Base-by-base conservation (phyloP, 2,797 vertebrate species). In the Gymnodraco acuticeps region DNA sequence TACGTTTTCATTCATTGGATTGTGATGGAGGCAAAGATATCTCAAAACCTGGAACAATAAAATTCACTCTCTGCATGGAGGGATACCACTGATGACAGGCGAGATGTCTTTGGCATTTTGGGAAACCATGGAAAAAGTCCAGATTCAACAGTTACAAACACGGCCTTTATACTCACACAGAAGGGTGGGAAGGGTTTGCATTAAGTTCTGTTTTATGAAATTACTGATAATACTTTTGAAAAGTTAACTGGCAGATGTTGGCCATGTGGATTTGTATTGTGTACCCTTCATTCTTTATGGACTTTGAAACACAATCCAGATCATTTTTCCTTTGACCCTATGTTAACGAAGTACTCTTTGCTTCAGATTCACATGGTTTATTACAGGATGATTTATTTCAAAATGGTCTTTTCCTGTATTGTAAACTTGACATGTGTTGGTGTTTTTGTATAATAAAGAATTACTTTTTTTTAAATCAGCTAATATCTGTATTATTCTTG, bases 401-500 rank as follows among this genome's bases (percentile, higher is more conserved):
- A 68, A 66, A 6, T 42, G 58, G 20, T 62, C 9, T 56, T 54
- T 80, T 76, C 55, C 62, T 72, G 17, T 73, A 16, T 64, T 86
- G 80, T 89, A 83, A 84, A 85, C 52, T 48, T 78, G 47, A 65
- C 50, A 70, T 45, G 20, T 80, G 61, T 74, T 41, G 33, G 43
- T 84, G 51, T 78, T 84, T 86, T 63, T 80, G 62, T 60, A 75
- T 75, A 50, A 88, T 76, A 81, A 86, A 88, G 84, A 14, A 3
- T 38, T 20, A 73, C 52, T 16, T 60, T 73, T 83, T 58, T 85
- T 74, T 65, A 52, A 83, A 75, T 72, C 61, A 61, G 56, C 61
- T 77, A 16, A 59, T 60, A 47, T 66, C 71, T 47, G 66, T 58
- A 50, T 84, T 73, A 96, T 96, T 85, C 96, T 95, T 41, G 96